These are phyloP conservation scores for Chaetodon auriga DNA, from an alignment of 2,113 vertebrate genomes.

Conservation along the genomic window DNA sequence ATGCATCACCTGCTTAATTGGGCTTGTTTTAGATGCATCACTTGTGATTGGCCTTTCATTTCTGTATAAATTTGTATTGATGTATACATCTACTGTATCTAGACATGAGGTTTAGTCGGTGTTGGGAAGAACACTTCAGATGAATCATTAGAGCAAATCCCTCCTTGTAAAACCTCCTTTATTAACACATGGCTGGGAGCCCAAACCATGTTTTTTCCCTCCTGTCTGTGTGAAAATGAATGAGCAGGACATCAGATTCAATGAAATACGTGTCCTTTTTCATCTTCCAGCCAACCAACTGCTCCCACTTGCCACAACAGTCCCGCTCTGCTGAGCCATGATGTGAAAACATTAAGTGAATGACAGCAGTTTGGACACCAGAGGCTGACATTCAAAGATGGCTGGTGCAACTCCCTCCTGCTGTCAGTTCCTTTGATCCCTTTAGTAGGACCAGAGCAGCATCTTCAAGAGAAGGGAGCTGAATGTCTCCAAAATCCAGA, in stretches of 20 bases:
- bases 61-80: neutral
- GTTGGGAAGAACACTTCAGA: neutral
- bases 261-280: conserved; percentile 26
- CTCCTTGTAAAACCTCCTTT: neutral
- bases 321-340: conserved; percentile 48
- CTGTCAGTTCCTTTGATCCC: conserved; percentile 47
- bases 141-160: neutral
- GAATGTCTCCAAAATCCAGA: conserved; percentile 14
- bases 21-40: neutral
- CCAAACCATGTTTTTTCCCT: conserved; percentile 8
- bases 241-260: conserved; percentile 30
- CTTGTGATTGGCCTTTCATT: neutral
- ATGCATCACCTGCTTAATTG: neutral
- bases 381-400: conserved; percentile 56
- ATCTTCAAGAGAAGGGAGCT: neutral
- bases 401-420: conserved; percentile 27
- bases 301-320: conserved; percentile 38
- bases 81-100: neutral
- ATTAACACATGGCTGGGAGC: neutral
- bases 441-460: neutral
- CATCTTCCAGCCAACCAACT: conserved; percentile 40
- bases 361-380: conserved; percentile 57
- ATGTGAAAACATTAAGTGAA: conserved; percentile 64
- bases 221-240: conserved; percentile 1
- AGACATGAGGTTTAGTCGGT: neutral